Evolutionary conservation across 2,888 invertebrate species (phyloP).

Genomic region (Prosapia bicincta): DNA sequence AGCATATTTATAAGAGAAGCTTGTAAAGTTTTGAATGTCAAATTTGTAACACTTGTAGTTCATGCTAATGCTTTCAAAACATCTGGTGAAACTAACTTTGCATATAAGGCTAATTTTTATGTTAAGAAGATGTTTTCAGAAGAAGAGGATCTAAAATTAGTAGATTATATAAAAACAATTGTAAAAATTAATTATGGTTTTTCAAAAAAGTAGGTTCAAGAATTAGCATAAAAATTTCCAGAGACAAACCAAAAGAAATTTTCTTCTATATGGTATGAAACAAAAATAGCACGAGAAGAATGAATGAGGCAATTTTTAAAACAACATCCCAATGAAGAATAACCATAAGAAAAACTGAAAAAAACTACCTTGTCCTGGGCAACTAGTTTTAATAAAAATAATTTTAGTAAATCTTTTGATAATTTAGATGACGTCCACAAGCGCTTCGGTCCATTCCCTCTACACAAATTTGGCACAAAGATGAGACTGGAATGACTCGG

Average conservation of each 20-base stretch:
- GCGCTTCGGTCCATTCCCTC: slow-evolving; percentile 18
- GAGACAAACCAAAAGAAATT: slow-evolving; percentile 11
- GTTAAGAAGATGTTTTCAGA: slow-evolving; percentile 21
- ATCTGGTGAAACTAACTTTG: slow-evolving; percentile 8
- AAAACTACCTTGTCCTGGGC: no score
- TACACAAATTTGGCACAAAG: no score
- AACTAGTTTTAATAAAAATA: no score
- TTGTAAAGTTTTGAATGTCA: slow-evolving; percentile 16
- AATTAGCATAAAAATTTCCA: slow-evolving; percentile 12
- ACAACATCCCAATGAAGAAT: slow-evolving; percentile 7
- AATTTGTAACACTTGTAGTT: not conserved
- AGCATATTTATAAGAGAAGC: slow-evolving; percentile 20
- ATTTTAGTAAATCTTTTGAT: slow-evolving; percentile 22
- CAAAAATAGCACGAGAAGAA: slow-evolving; percentile 11
- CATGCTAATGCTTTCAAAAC: slow-evolving; percentile 2
- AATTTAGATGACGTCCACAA: slow-evolving; percentile 28
- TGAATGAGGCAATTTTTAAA: no score
- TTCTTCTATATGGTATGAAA: not conserved
- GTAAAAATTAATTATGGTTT: slow-evolving; percentile 17
- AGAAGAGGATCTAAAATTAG: slow-evolving; percentile 15
- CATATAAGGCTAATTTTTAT: no score
- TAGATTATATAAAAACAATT: slow-evolving; percentile 16
- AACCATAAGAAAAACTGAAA: not conserved
- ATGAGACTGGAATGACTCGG: slow-evolving; percentile 44
- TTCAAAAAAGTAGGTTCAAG: slow-evolving; percentile 14